Evolutionary conservation across 2,888 invertebrate genomes (phyloP).

Genomic region (Agriotes lineatus): DNA sequence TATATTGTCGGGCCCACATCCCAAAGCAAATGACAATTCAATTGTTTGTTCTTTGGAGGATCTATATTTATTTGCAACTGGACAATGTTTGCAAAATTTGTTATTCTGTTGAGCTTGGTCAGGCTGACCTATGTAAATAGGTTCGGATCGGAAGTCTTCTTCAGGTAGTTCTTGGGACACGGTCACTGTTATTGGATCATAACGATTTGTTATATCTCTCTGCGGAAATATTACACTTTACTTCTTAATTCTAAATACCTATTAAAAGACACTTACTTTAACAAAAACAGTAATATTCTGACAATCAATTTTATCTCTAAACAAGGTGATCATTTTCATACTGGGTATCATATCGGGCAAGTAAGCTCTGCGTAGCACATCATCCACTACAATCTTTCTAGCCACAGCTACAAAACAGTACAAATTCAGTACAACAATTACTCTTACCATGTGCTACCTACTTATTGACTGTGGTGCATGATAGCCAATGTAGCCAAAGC

Average conservation of each 20-base stretch:
- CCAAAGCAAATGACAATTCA: constrained; percentile 56
- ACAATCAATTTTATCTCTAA: constrained; percentile 27
- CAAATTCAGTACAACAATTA: no score
- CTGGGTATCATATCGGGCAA: constrained; percentile 8
- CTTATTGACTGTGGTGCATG: constrained; percentile 23
- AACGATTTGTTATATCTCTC: constrained; percentile 19
- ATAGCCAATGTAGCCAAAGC: constrained; percentile 29
- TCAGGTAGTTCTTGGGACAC: constrained; percentile 40
- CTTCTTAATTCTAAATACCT: no score
- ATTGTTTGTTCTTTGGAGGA: constrained; percentile 51
- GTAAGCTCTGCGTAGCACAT: constrained; percentile 42
- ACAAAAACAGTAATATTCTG: constrained; percentile 41
- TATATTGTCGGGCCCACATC: constrained; percentile 57
- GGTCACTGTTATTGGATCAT: constrained; percentile 49
- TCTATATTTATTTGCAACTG: constrained; percentile 50
- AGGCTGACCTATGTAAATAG: constrained; percentile 39
- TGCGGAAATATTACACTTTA: constrained; percentile 6
- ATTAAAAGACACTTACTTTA: constrained; percentile 34
- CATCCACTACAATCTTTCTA: constrained; percentile 42
- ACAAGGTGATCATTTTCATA: constrained; percentile 26
- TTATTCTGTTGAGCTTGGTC: constrained; percentile 42
- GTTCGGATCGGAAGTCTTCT: constrained; percentile 28
- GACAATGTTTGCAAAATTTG: constrained; percentile 54
- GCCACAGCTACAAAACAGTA: constrained; percentile 28
- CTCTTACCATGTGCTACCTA: background rate